Evolutionary conservation across 2,888 invertebrate species (phyloP), one percentile per base, ranked within the genome.

Genomic region (Strigamia crassipes): DNA sequence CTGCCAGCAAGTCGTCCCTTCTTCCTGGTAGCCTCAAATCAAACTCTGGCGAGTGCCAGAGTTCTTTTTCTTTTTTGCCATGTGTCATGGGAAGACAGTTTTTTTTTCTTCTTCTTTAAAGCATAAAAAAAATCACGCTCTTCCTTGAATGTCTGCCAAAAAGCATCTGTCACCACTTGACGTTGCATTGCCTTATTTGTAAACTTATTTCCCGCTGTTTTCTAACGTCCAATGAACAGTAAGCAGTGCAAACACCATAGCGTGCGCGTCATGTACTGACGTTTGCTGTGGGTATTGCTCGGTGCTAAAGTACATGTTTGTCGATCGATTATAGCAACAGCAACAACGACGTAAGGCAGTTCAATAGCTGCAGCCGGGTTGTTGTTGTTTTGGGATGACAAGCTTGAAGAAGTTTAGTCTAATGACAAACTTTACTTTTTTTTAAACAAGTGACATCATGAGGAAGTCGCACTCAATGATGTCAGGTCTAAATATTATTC

Each of bases 11-110:
- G 41, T 78, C 79, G 18, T 21, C 79, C 6, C 12, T 21, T 21
- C 79, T 78, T 78, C 79, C 79, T 78, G 42, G 79, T 78, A 78
- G 79, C 42, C 13, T 42, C 41, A 78, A 42, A 42, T 78, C 79
- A 42, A 78, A 78, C 34, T 41, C 23, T 10, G 34, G 27, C 15
- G 13, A 73, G 73, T 73, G 73, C 73, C 73, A 73, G 38, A 38
- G 73, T 13, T 73, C 31, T 73, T 73, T 73, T 73, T 73, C 31
- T 31, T 31, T 73, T 73, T 13, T 73, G 73, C 73, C 73, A 27
- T 73, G 12, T 73, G 31, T 73, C 73, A 73, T 27, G 31, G 23
- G 31, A 10, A 27, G 31, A 27, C 13, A 31, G 51, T 51, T 51
- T 38, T 38, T 56, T 56, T n/a, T n/a, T n/a, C n/a, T n/a, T n/a